These are phyloP conservation scores for Pardalotus punctatus DNA, from an alignment of 2,113 vertebrate genomes.

Conservation along the genomic window DNA sequence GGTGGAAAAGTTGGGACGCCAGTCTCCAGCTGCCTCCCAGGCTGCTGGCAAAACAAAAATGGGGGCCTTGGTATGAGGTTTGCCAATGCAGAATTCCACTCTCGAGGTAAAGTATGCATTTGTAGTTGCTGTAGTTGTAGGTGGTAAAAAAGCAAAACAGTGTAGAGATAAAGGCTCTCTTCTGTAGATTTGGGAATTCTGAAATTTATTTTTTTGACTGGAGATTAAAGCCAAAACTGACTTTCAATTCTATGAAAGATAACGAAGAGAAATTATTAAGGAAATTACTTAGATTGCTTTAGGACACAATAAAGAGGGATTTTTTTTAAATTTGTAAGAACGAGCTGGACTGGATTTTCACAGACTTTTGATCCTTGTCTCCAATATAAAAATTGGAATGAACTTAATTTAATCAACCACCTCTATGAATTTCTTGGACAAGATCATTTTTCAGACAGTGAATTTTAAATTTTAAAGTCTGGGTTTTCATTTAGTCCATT, in stretches of 20 bases:
- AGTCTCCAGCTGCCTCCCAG: not conserved
- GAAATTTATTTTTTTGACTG: not conserved
- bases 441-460: not conserved
- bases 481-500: not conserved
- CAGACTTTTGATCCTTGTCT: not conserved
- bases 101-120: not conserved
- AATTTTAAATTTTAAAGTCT: not conserved
- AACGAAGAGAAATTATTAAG: not conserved
- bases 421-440: not conserved
- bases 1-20: not conserved
- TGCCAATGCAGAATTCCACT: not conserved
- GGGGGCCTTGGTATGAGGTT: not conserved
- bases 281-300: not conserved
- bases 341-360: not conserved
- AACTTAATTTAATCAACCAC: not conserved
- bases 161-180: not conserved
- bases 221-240: not conserved
- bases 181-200: not conserved
- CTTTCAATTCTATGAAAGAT: not conserved
- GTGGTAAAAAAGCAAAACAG: not conserved
- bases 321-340: not conserved
- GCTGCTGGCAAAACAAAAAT: not conserved
- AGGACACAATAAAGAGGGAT: not conserved
- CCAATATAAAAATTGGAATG: not conserved
- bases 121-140: not conserved